Evolutionary conservation across 2,888 invertebrate species (phyloP).

Genomic region (Caenorhabditis zanzibari): DNA sequence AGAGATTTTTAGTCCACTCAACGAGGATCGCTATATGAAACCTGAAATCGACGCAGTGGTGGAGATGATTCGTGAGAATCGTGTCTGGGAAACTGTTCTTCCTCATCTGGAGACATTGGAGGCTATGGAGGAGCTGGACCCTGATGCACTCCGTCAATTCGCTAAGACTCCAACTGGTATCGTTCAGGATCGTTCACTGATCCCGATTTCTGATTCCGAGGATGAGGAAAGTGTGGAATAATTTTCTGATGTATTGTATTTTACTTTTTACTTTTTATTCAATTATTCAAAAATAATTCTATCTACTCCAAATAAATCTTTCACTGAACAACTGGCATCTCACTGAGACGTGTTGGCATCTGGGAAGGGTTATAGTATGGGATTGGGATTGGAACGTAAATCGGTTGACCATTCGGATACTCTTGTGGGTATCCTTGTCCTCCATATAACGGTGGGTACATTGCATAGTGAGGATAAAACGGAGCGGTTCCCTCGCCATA

Average conservation of each 20-base stretch:
- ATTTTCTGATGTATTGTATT: background rate
- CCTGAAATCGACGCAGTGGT: slow-evolving; percentile 87
- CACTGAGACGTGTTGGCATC: slow-evolving; percentile 13
- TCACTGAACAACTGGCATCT: slow-evolving; percentile 46
- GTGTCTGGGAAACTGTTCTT: slow-evolving; percentile 86
- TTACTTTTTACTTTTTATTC: background rate
- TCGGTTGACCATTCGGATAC: slow-evolving; percentile 28
- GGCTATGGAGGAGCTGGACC: slow-evolving; percentile 78
- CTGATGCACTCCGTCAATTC: slow-evolving; percentile 81
- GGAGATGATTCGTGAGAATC: slow-evolving; percentile 85
- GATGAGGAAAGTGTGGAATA: slow-evolving; percentile 30
- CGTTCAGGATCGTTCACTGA: slow-evolving; percentile 59
- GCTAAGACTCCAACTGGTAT: slow-evolving; percentile 77
- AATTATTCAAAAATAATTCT: no score
- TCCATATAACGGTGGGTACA: slow-evolving; percentile 2
- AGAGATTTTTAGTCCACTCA: slow-evolving; percentile 86
- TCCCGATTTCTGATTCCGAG: slow-evolving; percentile 43
- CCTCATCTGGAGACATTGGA: slow-evolving; percentile 85
- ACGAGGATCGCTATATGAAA: slow-evolving; percentile 87
- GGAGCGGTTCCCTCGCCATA: slow-evolving; percentile 2
- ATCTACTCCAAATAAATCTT: background rate
- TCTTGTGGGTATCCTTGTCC: background rate
- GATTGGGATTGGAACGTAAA: slow-evolving; percentile 43
- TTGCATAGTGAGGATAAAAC: slow-evolving; percentile 12
- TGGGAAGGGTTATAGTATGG: slow-evolving; percentile 39